Base-by-base conservation (phyloP, 2,113 vertebrate species). In the Atractosteus spatula region DNA sequence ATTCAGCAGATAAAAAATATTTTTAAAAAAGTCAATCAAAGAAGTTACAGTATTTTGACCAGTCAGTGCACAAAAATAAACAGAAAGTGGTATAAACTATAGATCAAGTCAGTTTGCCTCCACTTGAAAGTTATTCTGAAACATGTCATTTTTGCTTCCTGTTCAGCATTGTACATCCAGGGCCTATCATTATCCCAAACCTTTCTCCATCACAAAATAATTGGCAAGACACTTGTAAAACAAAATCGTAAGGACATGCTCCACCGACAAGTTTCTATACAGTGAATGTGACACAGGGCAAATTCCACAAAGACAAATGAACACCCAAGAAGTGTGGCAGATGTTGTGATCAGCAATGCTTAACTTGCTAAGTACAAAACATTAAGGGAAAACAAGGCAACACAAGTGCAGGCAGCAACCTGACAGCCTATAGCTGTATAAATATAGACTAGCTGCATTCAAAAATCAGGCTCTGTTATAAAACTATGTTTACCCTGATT, bases 311-410 rank as follows among this genome's bases (percentile, higher is more conserved):
- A 62, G 68, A 62, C 69, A 78, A 67, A 76, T 71, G 65, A 77
- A 74, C 55, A 11, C 59, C 56, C 41, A 72, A 71, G 72, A 74
- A 74, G 65, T 55, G 57, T 71, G 66, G 63, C 63, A 77, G 71
- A 70, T 67, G 77, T 69, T 72, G 73, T 75, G 72, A 80, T 71
- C 69, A 74, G 61, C 71, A 80, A 77, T 80, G 71, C 47, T 56
- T 62, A 63, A 71, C 55, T 67, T 56, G 42, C 56, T 61, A 14
- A 4, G 51, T 45, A 67, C 70, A 61, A 79, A 67, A 77, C 77
- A 73, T 51, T 54, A 74, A 62, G 71, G 62, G 7, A 68, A 41
- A 42, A 63, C 42, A 67, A 70, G 73, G 71, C 61, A 75, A 16
- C 47, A 54, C 7, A 6, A 43, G 42, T 67, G 29, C 29, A 29